A percentile compares a stretch with the other conserved stretches of the same genome.
Conservation (phyloP, 2,797 vertebrate genomes). For the Eleutherodactylus coqui region DNA sequence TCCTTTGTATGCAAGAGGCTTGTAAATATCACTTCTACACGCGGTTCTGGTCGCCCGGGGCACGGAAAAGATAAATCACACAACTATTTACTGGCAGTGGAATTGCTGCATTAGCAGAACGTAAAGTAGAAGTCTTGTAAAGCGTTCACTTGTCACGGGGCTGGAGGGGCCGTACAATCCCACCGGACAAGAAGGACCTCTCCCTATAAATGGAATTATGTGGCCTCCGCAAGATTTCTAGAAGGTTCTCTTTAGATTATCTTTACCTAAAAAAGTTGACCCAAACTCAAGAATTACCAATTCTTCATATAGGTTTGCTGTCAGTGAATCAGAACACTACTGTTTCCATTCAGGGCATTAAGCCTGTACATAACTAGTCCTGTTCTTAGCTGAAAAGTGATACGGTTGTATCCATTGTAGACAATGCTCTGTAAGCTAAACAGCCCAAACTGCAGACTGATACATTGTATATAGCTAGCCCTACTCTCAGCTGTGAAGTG, state of each 20-base stretch:
- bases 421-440: too few species aligned
- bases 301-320: too few species aligned
- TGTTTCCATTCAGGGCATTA: not conserved
- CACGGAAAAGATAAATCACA: constrained; percentile 33
- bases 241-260: too few species aligned
- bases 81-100: constrained; percentile 50
- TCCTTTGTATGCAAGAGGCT: not conserved
- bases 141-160: not conserved
- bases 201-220: too few species aligned
- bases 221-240: too few species aligned
- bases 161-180: not conserved
- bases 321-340: not conserved
- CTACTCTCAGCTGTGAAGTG: too few species aligned
- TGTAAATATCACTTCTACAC: constrained; percentile 43
- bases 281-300: too few species aligned
- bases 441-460: too few species aligned
- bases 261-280: too few species aligned
- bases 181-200: not conserved
- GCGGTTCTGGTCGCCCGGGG: not conserved
- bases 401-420: too few species aligned
- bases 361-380: not conserved
- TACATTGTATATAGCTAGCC: not conserved
- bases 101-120: not conserved
- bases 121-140: not conserved
- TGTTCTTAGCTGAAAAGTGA: too few species aligned